Conservation (phyloP, 1,140 invertebrate species). For the Sarcophaga peregrina region DNA sequence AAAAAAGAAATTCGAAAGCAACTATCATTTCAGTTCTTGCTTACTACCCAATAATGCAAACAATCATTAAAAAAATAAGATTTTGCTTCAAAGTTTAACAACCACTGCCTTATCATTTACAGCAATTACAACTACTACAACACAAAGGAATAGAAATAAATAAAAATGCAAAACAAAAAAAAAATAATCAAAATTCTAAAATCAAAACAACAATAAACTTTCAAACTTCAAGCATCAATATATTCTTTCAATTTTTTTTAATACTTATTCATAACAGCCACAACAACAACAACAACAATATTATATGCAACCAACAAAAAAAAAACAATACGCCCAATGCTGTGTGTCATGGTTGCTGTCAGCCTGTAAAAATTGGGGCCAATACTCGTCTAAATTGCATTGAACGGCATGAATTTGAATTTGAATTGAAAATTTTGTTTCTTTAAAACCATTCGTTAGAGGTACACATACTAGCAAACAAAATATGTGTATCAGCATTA, state of each 20-base stretch:
- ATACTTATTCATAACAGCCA: not conserved
- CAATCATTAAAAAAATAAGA: too few relatives aligned
- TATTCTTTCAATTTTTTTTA: not conserved
- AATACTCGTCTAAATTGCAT: not conserved
- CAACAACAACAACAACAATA: not conserved
- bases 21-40: too few relatives aligned
- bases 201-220: constrained; percentile 19
- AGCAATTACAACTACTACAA: not conserved
- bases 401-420: not conserved
- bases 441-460: not conserved
- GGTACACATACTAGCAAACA: not conserved
- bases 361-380: constrained; percentile 16
- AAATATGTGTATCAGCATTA: too few relatives aligned
- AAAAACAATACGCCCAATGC: constrained; percentile 2
- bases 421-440: not conserved
- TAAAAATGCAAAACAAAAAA: not conserved
- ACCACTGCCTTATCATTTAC: not conserved
- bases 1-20: too few relatives aligned
- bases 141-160: not conserved
- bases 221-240: not conserved
- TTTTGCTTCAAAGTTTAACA: not conserved
- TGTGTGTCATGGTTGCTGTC: constrained; percentile 39
- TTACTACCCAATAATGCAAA: too few relatives aligned
- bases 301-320: not conserved
- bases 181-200: not conserved